Evolutionary conservation across 2,113 vertebrate species (phyloP).

Genomic region (Gadus macrocephalus): DNA sequence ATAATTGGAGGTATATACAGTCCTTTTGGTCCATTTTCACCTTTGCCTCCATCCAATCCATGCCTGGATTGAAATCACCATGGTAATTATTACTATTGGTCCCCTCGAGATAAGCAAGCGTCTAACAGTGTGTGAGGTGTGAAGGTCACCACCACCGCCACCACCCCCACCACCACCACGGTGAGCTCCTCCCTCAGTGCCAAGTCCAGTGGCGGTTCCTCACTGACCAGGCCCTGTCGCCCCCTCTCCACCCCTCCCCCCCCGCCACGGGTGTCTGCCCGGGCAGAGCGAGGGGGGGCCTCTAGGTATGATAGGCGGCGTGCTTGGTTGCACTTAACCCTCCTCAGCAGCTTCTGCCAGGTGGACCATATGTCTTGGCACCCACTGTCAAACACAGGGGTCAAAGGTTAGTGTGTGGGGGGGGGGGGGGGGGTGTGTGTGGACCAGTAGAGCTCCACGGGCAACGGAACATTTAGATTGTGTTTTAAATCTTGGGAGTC

Average conservation of each 20-base stretch:
- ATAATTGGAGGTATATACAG: no score
- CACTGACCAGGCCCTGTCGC: slow-evolving; percentile 15
- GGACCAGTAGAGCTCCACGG: no score
- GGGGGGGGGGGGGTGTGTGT: no score
- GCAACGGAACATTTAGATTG: no score
- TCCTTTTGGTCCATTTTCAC: no score
- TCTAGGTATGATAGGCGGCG: slow-evolving; percentile 25
- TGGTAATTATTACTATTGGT: background rate
- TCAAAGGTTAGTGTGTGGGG: slow-evolving; percentile 41
- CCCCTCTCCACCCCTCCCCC: slow-evolving; percentile 5
- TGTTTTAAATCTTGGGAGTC: no score
- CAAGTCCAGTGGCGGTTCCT: slow-evolving; percentile 1
- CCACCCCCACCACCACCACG: slow-evolving; percentile 1
- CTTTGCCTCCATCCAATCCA: no score
- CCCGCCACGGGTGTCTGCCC: no score
- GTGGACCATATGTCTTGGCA: slow-evolving; percentile 36
- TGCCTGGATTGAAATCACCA: no score
- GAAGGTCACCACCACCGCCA: slow-evolving; percentile 55
- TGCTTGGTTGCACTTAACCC: slow-evolving; percentile 3
- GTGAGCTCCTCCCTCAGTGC: slow-evolving; percentile 9
- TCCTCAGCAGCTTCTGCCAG: slow-evolving; percentile 8
- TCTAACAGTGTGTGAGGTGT: slow-evolving; percentile 44
- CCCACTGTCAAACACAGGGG: slow-evolving; percentile 36
- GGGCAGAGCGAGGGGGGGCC: background rate
- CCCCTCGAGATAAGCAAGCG: slow-evolving; percentile 20